Base-by-base conservation (phyloP, 2,113 vertebrate species). In the Platichthys stellatus region DNA sequence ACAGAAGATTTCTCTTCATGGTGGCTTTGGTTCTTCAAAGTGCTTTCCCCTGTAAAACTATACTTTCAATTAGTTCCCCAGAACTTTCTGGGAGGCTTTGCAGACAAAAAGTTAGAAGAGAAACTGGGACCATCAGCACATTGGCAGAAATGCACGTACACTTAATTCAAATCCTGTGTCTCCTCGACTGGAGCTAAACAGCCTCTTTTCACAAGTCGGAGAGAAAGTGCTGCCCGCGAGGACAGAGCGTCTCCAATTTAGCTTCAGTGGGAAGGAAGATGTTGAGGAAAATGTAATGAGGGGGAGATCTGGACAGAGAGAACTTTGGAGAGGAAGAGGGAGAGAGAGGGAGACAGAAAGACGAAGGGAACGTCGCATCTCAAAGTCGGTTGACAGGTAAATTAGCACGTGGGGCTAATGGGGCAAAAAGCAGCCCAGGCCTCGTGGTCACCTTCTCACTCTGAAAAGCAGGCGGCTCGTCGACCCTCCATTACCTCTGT, bases 381-480 rank as follows among this genome's bases (percentile, higher is more conserved):
- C 35, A 38, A 13, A 3, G 40, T 43, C 12, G 40, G 40, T 1
- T 92, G 89, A 93, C 87, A 86, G 81, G 76, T 86, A 82, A 83
- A 92, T 93, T 83, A 90, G 84, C 86, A 85, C 77, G 74, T 86
- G 72, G 28, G 72, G 83, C 69, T 89, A 92, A 91, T 86, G 80
- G 83, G 78, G 89, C 69, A 60, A 76, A 88, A 77, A 72, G 35
- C 5, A 10, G 51, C 69, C 63, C 0, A 13, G 45, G 45, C 45
- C 45, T 18, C 5, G 45, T 15, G 60, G 61, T 69, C 70, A 74
- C 60, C 80, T 81, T 63, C 7, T 89, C 81, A 83, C 63, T 80
- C 62, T 24, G 24, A 24, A 24, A 24, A 81, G 81, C 86, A 87
- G 83, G 76, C 88, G 90, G 85, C 76, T 74, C 63, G 65, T 82